Conservation (phyloP, 2,888 invertebrate species). For the Dorcus hopei region DNA sequence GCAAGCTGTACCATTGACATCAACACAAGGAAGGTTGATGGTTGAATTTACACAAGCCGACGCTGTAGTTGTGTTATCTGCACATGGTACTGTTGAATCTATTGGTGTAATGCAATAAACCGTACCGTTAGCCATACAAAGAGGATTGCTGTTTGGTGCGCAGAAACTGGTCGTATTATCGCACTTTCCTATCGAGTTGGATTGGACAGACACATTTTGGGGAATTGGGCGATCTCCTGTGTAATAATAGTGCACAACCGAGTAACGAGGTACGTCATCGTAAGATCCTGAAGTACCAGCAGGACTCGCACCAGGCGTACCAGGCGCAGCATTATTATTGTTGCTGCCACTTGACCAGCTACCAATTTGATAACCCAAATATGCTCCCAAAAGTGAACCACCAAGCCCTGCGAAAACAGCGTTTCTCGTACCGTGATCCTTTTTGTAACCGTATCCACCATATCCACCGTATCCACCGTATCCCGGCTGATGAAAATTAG, state of each 20-base stretch:
- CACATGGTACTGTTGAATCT: constrained; percentile 39
- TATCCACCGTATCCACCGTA: not conserved
- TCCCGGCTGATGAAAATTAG: constrained; percentile 3
- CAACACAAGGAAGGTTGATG: constrained; percentile 37
- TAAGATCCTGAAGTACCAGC: constrained; percentile 5
- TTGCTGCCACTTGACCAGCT: constrained; percentile 3
- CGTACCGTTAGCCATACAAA: constrained; percentile 45
- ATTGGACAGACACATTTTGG: constrained; percentile 35
- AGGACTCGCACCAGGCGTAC: not conserved
- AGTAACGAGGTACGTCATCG: constrained; percentile 33
- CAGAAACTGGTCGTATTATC: constrained; percentile 42
- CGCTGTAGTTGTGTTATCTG: constrained; percentile 26
- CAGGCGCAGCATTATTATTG: constrained; percentile 3
- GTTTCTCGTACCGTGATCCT: constrained; percentile 13
- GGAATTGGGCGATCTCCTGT: constrained; percentile 37
- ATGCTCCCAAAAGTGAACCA: constrained; percentile 16
- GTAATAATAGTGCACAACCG: constrained; percentile 44
- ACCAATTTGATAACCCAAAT: constrained; percentile 16
- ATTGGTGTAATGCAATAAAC: constrained; percentile 45
- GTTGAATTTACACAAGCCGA: constrained; percentile 37
- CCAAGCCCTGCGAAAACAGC: constrained; percentile 16
- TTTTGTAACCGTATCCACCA: constrained; percentile 1
- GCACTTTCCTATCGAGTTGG: constrained; percentile 41
- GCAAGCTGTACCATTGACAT: constrained; percentile 37
- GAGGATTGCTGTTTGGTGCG: constrained; percentile 40